phyloP scores from a whole-genome alignment of 2,797 vertebrate species.

The Ispidina picta region DNA sequence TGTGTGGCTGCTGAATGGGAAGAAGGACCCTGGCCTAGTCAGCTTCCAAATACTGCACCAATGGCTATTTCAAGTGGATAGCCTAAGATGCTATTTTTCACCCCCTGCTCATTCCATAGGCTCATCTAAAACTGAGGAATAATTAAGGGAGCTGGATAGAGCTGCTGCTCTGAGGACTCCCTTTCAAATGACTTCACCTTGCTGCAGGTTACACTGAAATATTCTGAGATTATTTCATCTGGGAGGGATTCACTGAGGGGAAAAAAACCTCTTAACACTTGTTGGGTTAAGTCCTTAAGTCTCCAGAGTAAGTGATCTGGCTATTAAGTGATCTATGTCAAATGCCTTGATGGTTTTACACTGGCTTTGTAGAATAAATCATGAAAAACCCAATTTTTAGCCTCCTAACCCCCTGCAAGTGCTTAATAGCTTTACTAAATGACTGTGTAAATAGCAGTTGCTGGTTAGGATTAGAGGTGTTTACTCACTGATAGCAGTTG shows the following conservation, averaged over 20 bases:
- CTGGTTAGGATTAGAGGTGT: not conserved
- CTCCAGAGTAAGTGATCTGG: not conserved
- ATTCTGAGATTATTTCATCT: not conserved
- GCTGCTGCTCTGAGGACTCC: not conserved
- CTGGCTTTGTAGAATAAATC: not conserved
- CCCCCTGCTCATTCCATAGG: not conserved
- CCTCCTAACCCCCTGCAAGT: not conserved
- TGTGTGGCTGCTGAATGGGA: constrained; percentile 27
- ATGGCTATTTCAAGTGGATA: constrained; percentile 40
- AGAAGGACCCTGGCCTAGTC: not conserved
- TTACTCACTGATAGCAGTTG: not conserved
- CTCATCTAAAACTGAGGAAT: not conserved
- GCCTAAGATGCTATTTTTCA: constrained; percentile 55
- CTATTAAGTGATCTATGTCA: not conserved
- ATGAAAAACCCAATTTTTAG: not conserved
- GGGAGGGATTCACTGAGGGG: not conserved
- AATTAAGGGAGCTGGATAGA: not conserved
- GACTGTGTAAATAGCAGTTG: not conserved
- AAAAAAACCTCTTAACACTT: not conserved
- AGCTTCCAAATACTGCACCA: constrained; percentile 24
- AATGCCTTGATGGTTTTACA: not conserved
- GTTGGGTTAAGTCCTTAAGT: not conserved
- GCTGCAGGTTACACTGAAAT: not conserved
- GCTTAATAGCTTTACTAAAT: not conserved
- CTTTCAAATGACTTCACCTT: not conserved